These are phyloP conservation scores for Zelleria hepariella DNA, from an alignment of 2,888 invertebrate genomes.

Conservation along the genomic window DNA sequence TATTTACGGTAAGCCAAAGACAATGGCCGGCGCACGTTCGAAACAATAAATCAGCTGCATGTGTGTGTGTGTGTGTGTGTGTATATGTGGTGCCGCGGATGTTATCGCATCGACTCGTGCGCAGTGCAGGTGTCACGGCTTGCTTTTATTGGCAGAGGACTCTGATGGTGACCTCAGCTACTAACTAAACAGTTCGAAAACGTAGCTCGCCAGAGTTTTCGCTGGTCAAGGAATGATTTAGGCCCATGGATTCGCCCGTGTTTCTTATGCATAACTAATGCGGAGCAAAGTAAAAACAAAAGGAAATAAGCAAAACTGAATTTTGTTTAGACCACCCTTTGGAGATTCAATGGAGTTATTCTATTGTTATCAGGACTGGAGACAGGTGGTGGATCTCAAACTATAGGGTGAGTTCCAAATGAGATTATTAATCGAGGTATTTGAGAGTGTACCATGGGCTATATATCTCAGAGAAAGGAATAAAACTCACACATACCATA, in stretches of 20 bases:
- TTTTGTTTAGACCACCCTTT: no score
- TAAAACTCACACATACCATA: constrained; percentile 16
- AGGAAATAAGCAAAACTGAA: no score
- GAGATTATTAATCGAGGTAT: no score
- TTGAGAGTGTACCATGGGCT: background rate
- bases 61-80: background rate
- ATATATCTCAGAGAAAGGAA: background rate
- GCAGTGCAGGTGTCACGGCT: background rate
- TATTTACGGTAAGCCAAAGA: background rate
- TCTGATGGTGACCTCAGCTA: background rate
- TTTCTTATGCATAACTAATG: no score
- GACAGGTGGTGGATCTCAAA: no score
- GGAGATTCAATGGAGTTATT: no score
- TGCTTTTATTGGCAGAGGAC: background rate
- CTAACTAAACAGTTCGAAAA: background rate
- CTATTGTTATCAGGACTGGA: no score
- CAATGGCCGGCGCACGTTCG: background rate
- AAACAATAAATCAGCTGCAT: background rate
- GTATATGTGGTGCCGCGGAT: background rate
- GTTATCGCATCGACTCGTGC: background rate
- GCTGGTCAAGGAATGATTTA: no score
- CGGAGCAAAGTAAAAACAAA: no score
- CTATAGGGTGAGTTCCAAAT: no score
- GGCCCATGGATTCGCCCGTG: no score
- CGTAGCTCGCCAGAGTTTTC: no score